Base-by-base conservation (phyloP, 2,888 invertebrate species). In the Molorchus minor region DNA sequence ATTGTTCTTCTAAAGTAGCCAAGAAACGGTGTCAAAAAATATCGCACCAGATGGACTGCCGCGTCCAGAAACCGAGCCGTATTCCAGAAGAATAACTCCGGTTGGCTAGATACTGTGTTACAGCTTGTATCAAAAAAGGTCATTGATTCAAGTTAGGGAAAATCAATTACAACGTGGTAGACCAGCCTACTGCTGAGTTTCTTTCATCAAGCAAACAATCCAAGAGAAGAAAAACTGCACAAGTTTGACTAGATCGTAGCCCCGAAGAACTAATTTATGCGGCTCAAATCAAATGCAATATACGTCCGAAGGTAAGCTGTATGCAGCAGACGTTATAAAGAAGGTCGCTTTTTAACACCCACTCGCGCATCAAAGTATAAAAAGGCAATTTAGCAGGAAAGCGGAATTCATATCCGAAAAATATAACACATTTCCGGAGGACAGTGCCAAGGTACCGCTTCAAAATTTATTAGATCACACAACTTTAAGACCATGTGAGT, bases 291-390 rank as follows among this genome's bases (percentile, higher is more conserved):
- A 10, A 17, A 17, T 7, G 43, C 3, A n/a, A n/a, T n/a, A n/a
- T n/a, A n/a, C n/a, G n/a, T 43, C 43, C 12, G 43, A 17, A 21
- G 43, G 20, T 21, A 1, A 43, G 20, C 20, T 20, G 21, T n/a
- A 43, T 43, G 43, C 20, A 43, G 36, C 35, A 35, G 35, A 35
- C n/a, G 35, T 35, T n/a, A 8, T 35, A n/a, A n/a, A n/a, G n/a
- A n/a, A n/a, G n/a, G n/a, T n/a, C n/a, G 3, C 29, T 25, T 8
- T 25, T 25, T 3, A n/a, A 35, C 4, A n/a, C 5, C 12, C 3
- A n/a, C 35, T 35, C n/a, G 35, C 35, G 5, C n/a, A 35, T 35
- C n/a, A 35, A 35, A 35, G 35, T 35, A 35, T 35, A 35, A 35
- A 8, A 35, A 35, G 35, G 35, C 35, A 35, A 35, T 35, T 35